Evolutionary conservation across 2,888 invertebrate species (phyloP), one percentile per base, ranked within the genome.

Genomic region (Furcula furcula): DNA sequence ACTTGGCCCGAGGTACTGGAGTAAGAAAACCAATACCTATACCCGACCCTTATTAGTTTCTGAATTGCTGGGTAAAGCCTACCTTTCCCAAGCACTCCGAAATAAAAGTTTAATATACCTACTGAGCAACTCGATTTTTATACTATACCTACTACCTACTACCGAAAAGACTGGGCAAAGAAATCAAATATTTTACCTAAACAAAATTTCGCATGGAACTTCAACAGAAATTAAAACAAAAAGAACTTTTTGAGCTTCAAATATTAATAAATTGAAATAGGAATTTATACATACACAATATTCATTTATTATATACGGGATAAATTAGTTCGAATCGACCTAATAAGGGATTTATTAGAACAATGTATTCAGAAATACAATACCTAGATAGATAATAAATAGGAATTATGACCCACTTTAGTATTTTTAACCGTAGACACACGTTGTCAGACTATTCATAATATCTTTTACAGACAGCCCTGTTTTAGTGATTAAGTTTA

Each of bases 381-480:
- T 18, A 18, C 5, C 2, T 18, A 18, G n/a, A n/a, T n/a, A n/a
- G n/a, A n/a, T n/a, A n/a, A n/a, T n/a, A n/a, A n/a, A n/a, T n/a
- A n/a, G n/a, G n/a, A 16, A 16, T 6, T 16, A 4, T 16, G 3
- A 16, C 16, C 6, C 16, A 16, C 6, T 16, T 16, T 16, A 16
- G 16, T 16, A 16, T 16, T 16, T 16, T 16, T 4, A 16, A 6
- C 16, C 3, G 3, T 16, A 16, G 16, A 3, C 3, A 3, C 21
- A 7, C 31, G 34, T 12, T 34, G 12, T 3, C 18, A 9, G 14
- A 2, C 14, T 4, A 25, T 18, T 10, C 15, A 26, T 14, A 33
- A 63, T 53, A 32, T 36, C 25, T 49, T 54, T 57, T 3, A 43
- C 66, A 65, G 64, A 38, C 42, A 29, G 7, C 36, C 38, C 44